A percentile compares a stretch with the other conserved stretches of the same genome.
These are phyloP conservation scores for Artemia sp. DNA, from an alignment of 2,888 invertebrate species.

Conservation along the genomic window DNA sequence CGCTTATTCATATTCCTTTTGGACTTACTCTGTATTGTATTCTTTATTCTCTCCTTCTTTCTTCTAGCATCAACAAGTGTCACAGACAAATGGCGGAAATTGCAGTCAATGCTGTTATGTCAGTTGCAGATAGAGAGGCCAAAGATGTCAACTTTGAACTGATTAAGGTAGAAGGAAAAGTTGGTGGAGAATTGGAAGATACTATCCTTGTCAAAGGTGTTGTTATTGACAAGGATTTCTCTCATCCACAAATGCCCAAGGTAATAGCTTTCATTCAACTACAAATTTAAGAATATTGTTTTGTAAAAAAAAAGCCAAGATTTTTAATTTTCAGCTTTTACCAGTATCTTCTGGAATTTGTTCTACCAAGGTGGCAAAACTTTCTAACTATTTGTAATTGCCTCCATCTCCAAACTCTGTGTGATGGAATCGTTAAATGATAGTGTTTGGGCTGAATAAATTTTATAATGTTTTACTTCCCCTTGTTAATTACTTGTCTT, in stretches of 20 bases:
- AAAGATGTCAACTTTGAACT: conserved; percentile 97
- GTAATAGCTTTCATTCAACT: conserved; percentile 31
- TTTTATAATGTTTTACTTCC: no score
- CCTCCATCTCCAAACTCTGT: no score
- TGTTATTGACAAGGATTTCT: conserved; percentile 94
- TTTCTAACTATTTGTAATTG: no score
- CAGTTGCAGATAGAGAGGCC: conserved; percentile 82
- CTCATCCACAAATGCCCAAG: conserved; percentile 99
- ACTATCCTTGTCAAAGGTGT: conserved; percentile 90
- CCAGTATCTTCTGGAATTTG: neutral
- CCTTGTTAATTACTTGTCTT: no score
- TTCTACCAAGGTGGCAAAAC: conserved; percentile 25
- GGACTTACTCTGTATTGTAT: no score
- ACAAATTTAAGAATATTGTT: neutral
- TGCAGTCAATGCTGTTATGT: conserved; percentile 88
- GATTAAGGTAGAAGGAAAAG: conserved; percentile 95
- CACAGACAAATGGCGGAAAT: conserved; percentile 96
- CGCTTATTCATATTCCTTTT: no score
- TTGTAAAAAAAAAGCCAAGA: no score
- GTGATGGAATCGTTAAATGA: no score
- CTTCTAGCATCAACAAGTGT: conserved; percentile 69
- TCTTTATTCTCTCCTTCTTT: conserved; percentile 15
- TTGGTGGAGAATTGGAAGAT: conserved; percentile 90
- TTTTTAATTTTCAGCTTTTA: neutral
- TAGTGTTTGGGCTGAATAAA: no score